Base-by-base conservation (phyloP, 2,888 invertebrate species). In the Drosophila paramelanica region DNA sequence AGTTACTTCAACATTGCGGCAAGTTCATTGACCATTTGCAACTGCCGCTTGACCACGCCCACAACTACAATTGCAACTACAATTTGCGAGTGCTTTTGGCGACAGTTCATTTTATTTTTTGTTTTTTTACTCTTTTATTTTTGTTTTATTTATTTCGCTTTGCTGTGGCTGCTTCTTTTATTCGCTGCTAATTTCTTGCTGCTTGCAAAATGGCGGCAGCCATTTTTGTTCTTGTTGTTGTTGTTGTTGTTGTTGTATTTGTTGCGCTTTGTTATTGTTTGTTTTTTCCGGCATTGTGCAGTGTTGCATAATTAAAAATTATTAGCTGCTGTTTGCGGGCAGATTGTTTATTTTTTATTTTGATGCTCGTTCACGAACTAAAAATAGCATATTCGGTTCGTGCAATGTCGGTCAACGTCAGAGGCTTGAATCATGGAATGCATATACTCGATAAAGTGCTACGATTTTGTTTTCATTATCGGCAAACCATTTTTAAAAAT, bases 261-360 rank as follows among this genome's bases (percentile, higher is more conserved):
- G 47, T 27, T 31, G 45, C 56, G 23, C 49, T 42, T 20, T 50
- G 64, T 55, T 62, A 36, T 20, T 58, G 33, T 7, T 61, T 31
- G 25, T 31, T 49, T 33, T n/a, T 41, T 50, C 27, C 50, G 3
- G 65, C 72, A 74, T 45, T 49, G 77, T 65, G 57, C 61, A 69
- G 69, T 72, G 57, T 58, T 76, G 84, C 84, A 84, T 85, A 85
- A 89, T 88, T 88, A 83, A 73, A 86, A 87, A 87, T 68, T 71
- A 73, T 59, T 67, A 62, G 72, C 70, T 67, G 50, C 84, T 83
- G 60, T 89, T 68, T 68, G 67, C 73, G 47, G 50, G 31, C 31
- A 10, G 31, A 31, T 31, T 31, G 31, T 31, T 31, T 31, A 31
- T 8, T 4, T 23, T 23, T 23, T 23, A 23, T 23, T 23, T 23